phyloP scores from a whole-genome alignment of 1,140 invertebrate species.

The Aphis craccivora region DNA sequence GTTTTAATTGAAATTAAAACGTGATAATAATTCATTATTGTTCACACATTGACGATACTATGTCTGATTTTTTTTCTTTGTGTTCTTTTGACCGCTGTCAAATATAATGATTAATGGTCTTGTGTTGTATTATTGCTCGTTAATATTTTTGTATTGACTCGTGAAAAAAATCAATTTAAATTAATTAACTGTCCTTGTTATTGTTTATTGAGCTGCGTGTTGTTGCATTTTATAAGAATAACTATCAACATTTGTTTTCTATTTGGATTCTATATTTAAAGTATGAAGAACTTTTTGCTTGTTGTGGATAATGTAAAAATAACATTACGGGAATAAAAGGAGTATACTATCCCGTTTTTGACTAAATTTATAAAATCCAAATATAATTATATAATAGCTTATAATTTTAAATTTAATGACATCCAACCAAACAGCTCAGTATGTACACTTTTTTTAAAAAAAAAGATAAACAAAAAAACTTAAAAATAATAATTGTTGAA shows the following conservation, averaged over 20 bases:
- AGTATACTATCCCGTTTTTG: too few relatives aligned
- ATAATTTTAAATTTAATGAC: too few relatives aligned
- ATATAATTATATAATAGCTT: too few relatives aligned
- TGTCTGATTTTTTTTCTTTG: background rate
- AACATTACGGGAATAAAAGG: too few relatives aligned
- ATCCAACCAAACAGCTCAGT: too few relatives aligned
- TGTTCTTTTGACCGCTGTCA: slow-evolving; percentile 14
- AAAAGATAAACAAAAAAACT: too few relatives aligned
- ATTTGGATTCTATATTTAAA: too few relatives aligned
- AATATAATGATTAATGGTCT: background rate
- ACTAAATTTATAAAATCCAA: too few relatives aligned
- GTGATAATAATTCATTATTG: background rate
- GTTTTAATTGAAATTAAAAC: background rate
- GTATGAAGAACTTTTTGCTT: too few relatives aligned
- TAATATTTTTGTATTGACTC: background rate
- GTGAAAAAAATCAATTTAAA: background rate
- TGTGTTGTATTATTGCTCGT: background rate
- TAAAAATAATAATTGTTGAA: background rate
- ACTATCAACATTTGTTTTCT: too few relatives aligned
- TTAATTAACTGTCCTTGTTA: background rate
- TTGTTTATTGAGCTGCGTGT: background rate
- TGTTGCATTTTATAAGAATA: background rate
- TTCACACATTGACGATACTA: background rate
- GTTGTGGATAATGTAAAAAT: too few relatives aligned
- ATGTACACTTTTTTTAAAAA: too few relatives aligned